Percentiles rank a stretch among this genome's conserved stretches.
phyloP scores from a whole-genome alignment of 2,113 vertebrate species.

The Brachypodius melanocephalos region DNA sequence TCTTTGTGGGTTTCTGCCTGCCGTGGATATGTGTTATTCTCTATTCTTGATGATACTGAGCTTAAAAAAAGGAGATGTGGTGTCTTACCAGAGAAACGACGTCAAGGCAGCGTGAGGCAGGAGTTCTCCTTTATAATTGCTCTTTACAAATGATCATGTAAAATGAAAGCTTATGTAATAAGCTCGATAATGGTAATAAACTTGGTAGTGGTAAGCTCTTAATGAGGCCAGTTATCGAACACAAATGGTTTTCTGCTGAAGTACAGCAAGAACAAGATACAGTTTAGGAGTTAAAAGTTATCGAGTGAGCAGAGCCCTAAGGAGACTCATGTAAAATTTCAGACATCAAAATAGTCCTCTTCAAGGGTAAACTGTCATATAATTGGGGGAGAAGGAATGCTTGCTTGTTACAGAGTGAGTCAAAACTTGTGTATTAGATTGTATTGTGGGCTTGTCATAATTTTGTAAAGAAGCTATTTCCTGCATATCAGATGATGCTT shows the following conservation, averaged over 20 bases:
- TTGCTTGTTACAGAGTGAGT: not conserved
- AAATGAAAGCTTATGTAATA: not conserved
- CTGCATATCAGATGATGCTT: not conserved
- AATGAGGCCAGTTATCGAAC: not conserved
- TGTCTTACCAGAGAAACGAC: not conserved
- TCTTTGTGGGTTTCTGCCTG: not conserved
- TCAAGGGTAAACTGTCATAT: not conserved
- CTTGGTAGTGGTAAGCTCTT: not conserved
- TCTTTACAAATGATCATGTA: rapidly evolving
- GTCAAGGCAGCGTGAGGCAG: not conserved
- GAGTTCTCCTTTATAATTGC: not conserved
- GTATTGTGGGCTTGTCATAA: not conserved
- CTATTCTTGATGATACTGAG: not conserved
- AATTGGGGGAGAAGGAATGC: not conserved
- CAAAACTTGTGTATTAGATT: not conserved
- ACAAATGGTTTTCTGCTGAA: not conserved
- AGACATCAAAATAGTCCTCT: not conserved
- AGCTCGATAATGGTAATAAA: not conserved
- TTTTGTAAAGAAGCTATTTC: not conserved
- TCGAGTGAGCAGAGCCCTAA: not conserved
- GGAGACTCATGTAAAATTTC: not conserved
- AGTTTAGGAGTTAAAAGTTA: not conserved
- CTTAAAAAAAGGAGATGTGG: not conserved
- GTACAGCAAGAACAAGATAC: not conserved
- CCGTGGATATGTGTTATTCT: rapidly evolving